These are phyloP conservation scores for Sesamia nonagrioides DNA, from an alignment of 1,140 invertebrate species.

Conservation along the genomic window DNA sequence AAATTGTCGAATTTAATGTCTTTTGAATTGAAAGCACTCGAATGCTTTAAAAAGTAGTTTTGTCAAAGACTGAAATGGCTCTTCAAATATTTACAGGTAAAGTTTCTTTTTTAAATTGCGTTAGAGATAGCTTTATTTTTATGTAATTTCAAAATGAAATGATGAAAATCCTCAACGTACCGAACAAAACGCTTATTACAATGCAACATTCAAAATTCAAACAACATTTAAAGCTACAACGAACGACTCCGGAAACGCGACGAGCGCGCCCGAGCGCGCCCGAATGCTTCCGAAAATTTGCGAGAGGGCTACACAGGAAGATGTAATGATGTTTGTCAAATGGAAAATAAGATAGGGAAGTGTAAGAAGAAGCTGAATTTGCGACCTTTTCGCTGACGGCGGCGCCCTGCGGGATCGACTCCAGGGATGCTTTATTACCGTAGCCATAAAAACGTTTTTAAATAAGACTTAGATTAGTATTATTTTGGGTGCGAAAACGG, in stretches of 20 bases:
- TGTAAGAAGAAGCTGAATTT: constrained; percentile 68
- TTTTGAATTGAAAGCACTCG: background rate
- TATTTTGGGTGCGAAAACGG: constrained; percentile 30
- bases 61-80: no score
- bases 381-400: constrained; percentile 62
- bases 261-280: constrained; percentile 62
- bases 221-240: constrained; percentile 57
- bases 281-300: constrained; percentile 69
- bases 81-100: no score
- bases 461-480: constrained; percentile 49
- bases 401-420: constrained; percentile 18
- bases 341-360: constrained; percentile 87
- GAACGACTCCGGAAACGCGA: constrained; percentile 58
- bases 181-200: constrained; percentile 37
- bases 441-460: constrained; percentile 45
- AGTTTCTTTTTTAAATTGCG: no score
- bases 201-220: constrained; percentile 37
- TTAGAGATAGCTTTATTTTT: no score
- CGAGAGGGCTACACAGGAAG: constrained; percentile 74
- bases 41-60: background rate
- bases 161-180: background rate
- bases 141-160: no score
- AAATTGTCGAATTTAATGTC: background rate
- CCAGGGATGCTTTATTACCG: constrained; percentile 42
- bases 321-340: constrained; percentile 87